A percentile compares a stretch with the other conserved stretches of the same genome.
phyloP scores from a whole-genome alignment of 2,888 invertebrate genomes.

The Leucozona laternaria region DNA sequence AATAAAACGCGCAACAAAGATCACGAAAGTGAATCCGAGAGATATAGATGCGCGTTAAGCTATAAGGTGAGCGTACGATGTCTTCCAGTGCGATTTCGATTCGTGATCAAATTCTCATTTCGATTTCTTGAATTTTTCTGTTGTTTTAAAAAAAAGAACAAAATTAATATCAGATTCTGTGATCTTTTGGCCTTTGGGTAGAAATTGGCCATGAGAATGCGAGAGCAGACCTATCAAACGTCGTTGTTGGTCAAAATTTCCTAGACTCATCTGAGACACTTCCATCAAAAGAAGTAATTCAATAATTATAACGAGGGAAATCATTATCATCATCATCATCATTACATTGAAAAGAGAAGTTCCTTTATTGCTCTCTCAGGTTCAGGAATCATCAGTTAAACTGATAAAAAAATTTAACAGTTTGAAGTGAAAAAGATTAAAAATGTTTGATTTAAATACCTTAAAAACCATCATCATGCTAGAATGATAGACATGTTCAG shows the following conservation, averaged over 20 bases:
- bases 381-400: not conserved
- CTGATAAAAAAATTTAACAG: not conserved
- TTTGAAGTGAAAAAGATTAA: too few relatives aligned
- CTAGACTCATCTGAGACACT: slow-evolving; percentile 46
- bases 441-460: too few relatives aligned
- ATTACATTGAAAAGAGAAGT: not conserved
- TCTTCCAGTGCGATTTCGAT: slow-evolving; percentile 62
- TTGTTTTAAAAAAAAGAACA: slow-evolving; percentile 47
- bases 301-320: slow-evolving; percentile 47
- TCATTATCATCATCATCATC: slow-evolving; percentile 25
- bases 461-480: too few relatives aligned
- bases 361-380: slow-evolving; percentile 1
- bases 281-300: slow-evolving; percentile 30
- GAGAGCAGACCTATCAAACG: not conserved
- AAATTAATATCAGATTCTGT: slow-evolving; percentile 73
- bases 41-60: slow-evolving; percentile 29
- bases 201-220: slow-evolving; percentile 63
- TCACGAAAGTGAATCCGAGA: slow-evolving; percentile 71
- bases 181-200: slow-evolving; percentile 67
- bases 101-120: slow-evolving; percentile 75
- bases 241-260: slow-evolving; percentile 32
- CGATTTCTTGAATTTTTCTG: slow-evolving; percentile 67
- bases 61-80: slow-evolving; percentile 31
- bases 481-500: too few relatives aligned
- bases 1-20: slow-evolving; percentile 62